A percentile compares a stretch with the other conserved stretches of the same genome.
Conservation (phyloP, 2,888 invertebrate genomes). For the Salpingus planirostris region DNA sequence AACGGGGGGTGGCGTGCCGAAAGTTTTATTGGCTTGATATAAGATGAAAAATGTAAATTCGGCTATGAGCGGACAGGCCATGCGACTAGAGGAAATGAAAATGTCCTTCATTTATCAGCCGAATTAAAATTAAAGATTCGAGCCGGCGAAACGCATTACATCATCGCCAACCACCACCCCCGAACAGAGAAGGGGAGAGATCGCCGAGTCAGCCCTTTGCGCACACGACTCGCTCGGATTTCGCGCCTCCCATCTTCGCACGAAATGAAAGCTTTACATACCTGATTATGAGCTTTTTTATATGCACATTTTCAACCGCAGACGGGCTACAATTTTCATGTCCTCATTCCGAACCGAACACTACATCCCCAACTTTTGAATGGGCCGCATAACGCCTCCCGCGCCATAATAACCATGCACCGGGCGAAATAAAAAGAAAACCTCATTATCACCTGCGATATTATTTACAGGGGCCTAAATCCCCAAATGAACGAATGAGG, state of each 20-base stretch:
- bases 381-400: too few species aligned
- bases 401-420: too few species aligned
- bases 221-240: too few species aligned
- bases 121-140: constrained; percentile 24
- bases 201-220: not conserved
- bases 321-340: constrained; percentile 9
- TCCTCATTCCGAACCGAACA: constrained; percentile 6
- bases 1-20: too few species aligned
- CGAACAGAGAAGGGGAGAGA: too few species aligned
- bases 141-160: constrained; percentile 7
- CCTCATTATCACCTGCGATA: too few species aligned
- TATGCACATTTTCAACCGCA: constrained; percentile 12
- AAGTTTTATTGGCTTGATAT: constrained; percentile 15
- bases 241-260: constrained; percentile 7
- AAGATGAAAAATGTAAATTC: constrained; percentile 22
- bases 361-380: too few species aligned
- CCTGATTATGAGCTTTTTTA: constrained; percentile 14
- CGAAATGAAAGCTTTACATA: constrained; percentile 12
- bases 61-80: constrained; percentile 16
- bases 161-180: too few species aligned
- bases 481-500: too few species aligned
- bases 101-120: constrained; percentile 24
- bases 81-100: constrained; percentile 22
- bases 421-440: too few species aligned
- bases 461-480: too few species aligned